Conservation (phyloP, 2,888 invertebrate species). For the Stegana nigrithorax region DNA sequence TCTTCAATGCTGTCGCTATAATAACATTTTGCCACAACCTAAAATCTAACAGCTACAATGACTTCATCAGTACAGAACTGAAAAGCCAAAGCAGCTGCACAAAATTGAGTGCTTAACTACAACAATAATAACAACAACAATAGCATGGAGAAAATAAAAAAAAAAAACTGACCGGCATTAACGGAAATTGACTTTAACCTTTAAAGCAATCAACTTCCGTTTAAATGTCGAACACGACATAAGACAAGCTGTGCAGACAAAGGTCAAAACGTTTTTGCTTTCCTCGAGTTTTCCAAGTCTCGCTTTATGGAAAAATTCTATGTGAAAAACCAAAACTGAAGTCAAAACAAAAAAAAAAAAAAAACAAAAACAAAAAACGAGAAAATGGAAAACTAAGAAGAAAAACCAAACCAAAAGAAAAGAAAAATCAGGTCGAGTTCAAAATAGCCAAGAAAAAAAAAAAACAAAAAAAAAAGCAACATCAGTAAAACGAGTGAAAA, state of each 20-base stretch:
- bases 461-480: not conserved
- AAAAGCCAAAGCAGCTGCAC: slow-evolving; percentile 29
- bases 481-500: slow-evolving; percentile 50
- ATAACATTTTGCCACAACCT: too few relatives aligned
- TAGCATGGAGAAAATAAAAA: slow-evolving; percentile 27
- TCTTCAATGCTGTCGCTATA: too few relatives aligned
- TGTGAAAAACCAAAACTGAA: not conserved
- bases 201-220: slow-evolving; percentile 60
- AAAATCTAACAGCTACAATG: too few relatives aligned
- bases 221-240: slow-evolving; percentile 59
- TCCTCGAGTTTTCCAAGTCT: slow-evolving; percentile 32
- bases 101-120: slow-evolving; percentile 42
- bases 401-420: slow-evolving; percentile 44
- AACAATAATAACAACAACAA: slow-evolving; percentile 29
- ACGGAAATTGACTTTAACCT: slow-evolving; percentile 61
- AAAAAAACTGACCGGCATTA: slow-evolving; percentile 32
- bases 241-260: slow-evolving; percentile 30
- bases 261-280: slow-evolving; percentile 55
- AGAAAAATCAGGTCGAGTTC: slow-evolving; percentile 59
- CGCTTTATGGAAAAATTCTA: too few relatives aligned
- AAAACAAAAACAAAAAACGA: not conserved
- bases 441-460: slow-evolving; percentile 20
- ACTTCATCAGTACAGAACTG: slow-evolving; percentile 30
- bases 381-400: not conserved
- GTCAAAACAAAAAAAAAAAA: not conserved